phyloP scores from a whole-genome alignment of 2,888 invertebrate species.

The Nemurella pictetii region DNA sequence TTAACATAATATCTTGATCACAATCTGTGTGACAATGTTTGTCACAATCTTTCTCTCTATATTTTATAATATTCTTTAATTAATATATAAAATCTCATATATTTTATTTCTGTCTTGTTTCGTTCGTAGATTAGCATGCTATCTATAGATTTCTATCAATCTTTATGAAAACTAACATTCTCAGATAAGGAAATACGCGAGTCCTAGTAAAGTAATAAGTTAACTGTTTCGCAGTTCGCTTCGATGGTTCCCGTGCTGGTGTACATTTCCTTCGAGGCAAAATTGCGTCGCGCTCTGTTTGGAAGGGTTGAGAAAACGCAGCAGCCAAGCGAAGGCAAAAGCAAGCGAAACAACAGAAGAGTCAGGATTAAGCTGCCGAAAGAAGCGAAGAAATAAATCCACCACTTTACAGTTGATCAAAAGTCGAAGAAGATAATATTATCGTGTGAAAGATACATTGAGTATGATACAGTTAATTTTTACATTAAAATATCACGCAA shows the following conservation, averaged over 20 bases:
- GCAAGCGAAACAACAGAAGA: background rate
- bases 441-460: background rate
- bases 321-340: background rate
- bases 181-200: too few species aligned
- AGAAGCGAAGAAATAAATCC: background rate
- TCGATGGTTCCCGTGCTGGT: conserved; percentile 57
- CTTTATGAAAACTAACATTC: too few species aligned
- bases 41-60: too few species aligned
- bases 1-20: too few species aligned
- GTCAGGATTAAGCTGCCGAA: background rate
- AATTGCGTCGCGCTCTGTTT: conserved; percentile 56
- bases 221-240: conserved; percentile 52
- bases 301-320: conserved; percentile 49
- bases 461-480: conserved; percentile 3
- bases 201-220: too few species aligned
- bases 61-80: too few species aligned
- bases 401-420: background rate
- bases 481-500: conserved; percentile 17
- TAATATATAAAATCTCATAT: too few species aligned
- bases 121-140: too few species aligned
- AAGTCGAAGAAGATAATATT: background rate
- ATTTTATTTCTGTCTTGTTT: too few species aligned
- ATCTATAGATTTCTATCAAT: too few species aligned
- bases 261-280: conserved; percentile 55
- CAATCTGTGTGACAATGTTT: too few species aligned